These are phyloP conservation scores for Cydia pomonella DNA, from an alignment of 1,140 invertebrate genomes.

Conservation along the genomic window DNA sequence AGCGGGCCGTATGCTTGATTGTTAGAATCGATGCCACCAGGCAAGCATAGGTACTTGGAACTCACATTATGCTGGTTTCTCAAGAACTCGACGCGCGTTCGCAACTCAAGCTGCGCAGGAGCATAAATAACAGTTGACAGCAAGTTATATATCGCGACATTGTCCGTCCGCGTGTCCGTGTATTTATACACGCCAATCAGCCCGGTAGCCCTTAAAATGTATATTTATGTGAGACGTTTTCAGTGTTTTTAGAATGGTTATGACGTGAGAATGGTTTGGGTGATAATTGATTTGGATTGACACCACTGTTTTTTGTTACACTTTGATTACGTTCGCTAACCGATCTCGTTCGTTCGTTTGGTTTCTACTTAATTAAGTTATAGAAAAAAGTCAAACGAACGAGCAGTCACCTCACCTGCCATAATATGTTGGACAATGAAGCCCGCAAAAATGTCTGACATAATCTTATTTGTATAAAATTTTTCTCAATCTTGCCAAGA, in stretches of 20 bases:
- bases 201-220: slow-evolving; percentile 1
- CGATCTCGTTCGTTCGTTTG: too few relatives aligned
- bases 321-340: too few relatives aligned
- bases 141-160: slow-evolving; percentile 31
- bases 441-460: too few relatives aligned
- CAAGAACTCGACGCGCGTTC: not conserved
- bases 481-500: too few relatives aligned
- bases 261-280: not conserved
- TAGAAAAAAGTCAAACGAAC: too few relatives aligned
- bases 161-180: slow-evolving; percentile 10
- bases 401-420: too few relatives aligned
- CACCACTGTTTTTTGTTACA: too few relatives aligned
- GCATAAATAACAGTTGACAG: slow-evolving; percentile 14
- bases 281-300: not conserved
- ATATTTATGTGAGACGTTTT: slow-evolving; percentile 13
- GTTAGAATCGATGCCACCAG: too few relatives aligned
- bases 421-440: too few relatives aligned
- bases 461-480: too few relatives aligned
- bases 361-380: too few relatives aligned
- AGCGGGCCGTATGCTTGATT: too few relatives aligned
- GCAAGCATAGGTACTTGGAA: not conserved
- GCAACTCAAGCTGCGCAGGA: not conserved
- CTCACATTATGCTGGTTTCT: not conserved
- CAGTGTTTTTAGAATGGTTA: not conserved
- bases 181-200: slow-evolving; percentile 16